Base-by-base conservation (phyloP, 1,140 invertebrate genomes). In the Dendrolimus kikuchii region DNA sequence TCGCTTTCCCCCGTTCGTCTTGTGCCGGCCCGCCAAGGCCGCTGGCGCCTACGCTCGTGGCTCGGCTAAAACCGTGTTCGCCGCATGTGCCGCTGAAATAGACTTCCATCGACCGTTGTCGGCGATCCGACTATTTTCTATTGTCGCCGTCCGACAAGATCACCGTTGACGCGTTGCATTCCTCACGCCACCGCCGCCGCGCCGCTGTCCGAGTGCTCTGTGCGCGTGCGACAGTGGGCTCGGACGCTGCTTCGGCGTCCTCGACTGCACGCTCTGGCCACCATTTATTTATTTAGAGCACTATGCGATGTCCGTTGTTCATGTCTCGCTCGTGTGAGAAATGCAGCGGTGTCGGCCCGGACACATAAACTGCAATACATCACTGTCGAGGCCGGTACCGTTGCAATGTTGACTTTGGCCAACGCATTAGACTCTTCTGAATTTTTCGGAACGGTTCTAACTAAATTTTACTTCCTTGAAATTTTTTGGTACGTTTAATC, bases 41-140 rank as follows among this genome's bases (percentile, higher is more conserved):
- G 76, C 67, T 56, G 63, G 80, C 80, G 80, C 82, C 82, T 82
- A 82, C 82, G 82, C 81, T 71, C 66, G 55, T 61, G 56, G 69
- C 70, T 61, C 71, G 68, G 70, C 78, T 79, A 79, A 78, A 80
- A 75, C 77, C 71, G 76, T 78, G 77, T 75, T 64, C 67, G 71
- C 68, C 57, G 54, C 58, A 72, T 71, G 69, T 74, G 71, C 66
- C 71, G 71, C 78, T 77, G 74, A 77, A 77, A 83, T 77, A 77
- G 77, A 80, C 72, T 71, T 71, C 62, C 66, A 72, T 77, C 77
- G 69, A 77, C 76, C 71, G 72, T 55, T 77, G 64, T 76, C 69
- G 67, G 77, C 76, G 80, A 80, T 79, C 77, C 69, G 56, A 74
- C 66, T 75, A 77, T 82, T 81, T 77, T 81, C 66, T 71, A 59